Conservation (phyloP, 1,140 invertebrate species). For the Pseudomyrmex flavicornis region DNA sequence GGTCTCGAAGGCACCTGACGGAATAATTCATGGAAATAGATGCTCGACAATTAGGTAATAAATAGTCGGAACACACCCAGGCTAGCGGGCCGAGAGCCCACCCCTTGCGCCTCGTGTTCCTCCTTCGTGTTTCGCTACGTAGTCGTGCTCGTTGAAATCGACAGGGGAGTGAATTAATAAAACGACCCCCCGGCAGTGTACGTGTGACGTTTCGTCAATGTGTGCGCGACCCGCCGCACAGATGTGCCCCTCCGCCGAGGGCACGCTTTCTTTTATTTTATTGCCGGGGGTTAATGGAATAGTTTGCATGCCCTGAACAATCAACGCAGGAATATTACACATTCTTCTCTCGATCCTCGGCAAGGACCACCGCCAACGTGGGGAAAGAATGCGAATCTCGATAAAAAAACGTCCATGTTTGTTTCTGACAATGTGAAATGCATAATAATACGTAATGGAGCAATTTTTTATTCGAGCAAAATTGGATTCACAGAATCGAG, state of each 20-base stretch:
- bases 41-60: slow-evolving; percentile 75
- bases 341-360: slow-evolving; percentile 56
- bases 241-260: slow-evolving; percentile 74
- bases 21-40: slow-evolving; percentile 69
- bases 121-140: slow-evolving; percentile 44
- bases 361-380: not conserved
- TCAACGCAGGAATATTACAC: slow-evolving; percentile 68
- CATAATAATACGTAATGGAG: too few species aligned
- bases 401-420: slow-evolving; percentile 10
- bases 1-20: slow-evolving; percentile 65
- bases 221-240: slow-evolving; percentile 68
- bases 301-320: slow-evolving; percentile 75
- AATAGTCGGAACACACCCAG: slow-evolving; percentile 70
- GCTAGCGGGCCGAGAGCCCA: slow-evolving; percentile 15
- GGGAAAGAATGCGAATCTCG: not conserved
- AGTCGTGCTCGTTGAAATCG: slow-evolving; percentile 62
- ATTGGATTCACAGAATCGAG: too few species aligned
- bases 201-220: slow-evolving; percentile 17
- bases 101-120: slow-evolving; percentile 19
- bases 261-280: slow-evolving; percentile 78
- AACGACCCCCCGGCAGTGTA: slow-evolving; percentile 75
- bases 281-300: slow-evolving; percentile 77
- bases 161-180: slow-evolving; percentile 78
- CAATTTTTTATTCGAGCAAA: not conserved
- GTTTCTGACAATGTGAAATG: not conserved